Conservation (phyloP, 2,113 vertebrate species). For the Myrmecobius fasciatus region DNA sequence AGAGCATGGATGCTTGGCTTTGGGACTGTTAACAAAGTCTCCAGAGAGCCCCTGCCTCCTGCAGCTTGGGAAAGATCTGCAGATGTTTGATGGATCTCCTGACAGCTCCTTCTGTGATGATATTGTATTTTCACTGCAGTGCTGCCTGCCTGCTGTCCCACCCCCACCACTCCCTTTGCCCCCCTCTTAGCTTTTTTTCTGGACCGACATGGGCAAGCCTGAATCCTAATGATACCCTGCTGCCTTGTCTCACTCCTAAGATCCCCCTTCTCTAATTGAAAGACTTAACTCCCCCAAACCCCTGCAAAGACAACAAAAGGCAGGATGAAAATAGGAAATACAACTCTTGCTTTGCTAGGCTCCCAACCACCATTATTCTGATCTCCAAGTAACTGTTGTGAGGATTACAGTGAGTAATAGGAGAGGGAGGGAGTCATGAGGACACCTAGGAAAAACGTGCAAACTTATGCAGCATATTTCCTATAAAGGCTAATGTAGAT, state of each 20-base stretch:
- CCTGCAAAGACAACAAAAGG: neutral
- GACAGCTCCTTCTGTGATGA: neutral
- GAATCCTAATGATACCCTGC: conserved; percentile 27
- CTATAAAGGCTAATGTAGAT: neutral
- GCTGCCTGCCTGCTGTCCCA: fast-evolving
- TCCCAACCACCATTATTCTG: neutral
- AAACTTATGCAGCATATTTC: neutral
- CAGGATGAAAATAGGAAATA: neutral
- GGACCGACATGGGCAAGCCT: neutral
- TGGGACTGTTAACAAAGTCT: neutral
- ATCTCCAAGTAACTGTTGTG: neutral
- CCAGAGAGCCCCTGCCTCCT: neutral
- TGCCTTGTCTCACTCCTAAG: neutral
- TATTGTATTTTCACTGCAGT: neutral
- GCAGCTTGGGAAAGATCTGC: neutral
- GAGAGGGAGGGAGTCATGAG: neutral
- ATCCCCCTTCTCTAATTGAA: conserved; percentile 43
- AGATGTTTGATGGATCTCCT: neutral
- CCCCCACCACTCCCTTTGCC: neutral
- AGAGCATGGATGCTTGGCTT: neutral
- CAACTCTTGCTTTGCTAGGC: neutral
- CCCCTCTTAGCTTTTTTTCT: neutral
- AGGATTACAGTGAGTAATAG: neutral
- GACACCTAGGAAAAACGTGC: neutral
- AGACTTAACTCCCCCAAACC: conserved; percentile 33